These are phyloP conservation scores for Listronotus oregonensis DNA, from an alignment of 1,140 invertebrate genomes.

Conservation along the genomic window DNA sequence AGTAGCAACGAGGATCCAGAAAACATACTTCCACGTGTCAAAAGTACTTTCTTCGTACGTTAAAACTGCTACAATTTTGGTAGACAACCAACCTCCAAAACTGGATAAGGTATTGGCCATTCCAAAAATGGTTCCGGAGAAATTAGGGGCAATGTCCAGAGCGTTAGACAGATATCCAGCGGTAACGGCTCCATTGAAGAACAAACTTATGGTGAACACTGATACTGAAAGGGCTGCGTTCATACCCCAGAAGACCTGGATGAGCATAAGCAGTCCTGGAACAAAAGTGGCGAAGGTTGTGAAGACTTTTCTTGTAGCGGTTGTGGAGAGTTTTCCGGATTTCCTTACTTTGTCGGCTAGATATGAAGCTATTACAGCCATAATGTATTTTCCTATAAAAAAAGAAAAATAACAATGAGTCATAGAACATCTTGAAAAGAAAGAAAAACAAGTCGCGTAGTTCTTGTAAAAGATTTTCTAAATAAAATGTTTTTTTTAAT, in stretches of 20 bases:
- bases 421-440: too few species aligned
- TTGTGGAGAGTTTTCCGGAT: slow-evolving; percentile 69
- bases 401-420: background rate
- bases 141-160: slow-evolving; percentile 87
- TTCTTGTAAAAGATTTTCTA: too few species aligned
- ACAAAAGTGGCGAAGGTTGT: slow-evolving; percentile 67
- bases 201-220: slow-evolving; percentile 77
- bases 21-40: slow-evolving; percentile 81
- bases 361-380: slow-evolving; percentile 70
- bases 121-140: slow-evolving; percentile 90
- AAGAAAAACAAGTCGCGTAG: too few species aligned
- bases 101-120: slow-evolving; percentile 89
- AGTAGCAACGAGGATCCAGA: slow-evolving; percentile 76
- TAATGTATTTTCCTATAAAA: slow-evolving; percentile 76
- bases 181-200: slow-evolving; percentile 83
- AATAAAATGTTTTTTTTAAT: too few species aligned
- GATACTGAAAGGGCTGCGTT: slow-evolving; percentile 70
- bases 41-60: slow-evolving; percentile 77
- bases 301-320: slow-evolving; percentile 70
- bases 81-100: slow-evolving; percentile 84
- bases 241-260: slow-evolving; percentile 71
- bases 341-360: slow-evolving; percentile 71
- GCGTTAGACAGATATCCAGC: slow-evolving; percentile 88
- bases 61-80: slow-evolving; percentile 81
- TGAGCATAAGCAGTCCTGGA: slow-evolving; percentile 71